These are phyloP conservation scores for Poeciliopsis paucimaculata DNA, from an alignment of 2,797 vertebrate species.

Conservation along the genomic window DNA sequence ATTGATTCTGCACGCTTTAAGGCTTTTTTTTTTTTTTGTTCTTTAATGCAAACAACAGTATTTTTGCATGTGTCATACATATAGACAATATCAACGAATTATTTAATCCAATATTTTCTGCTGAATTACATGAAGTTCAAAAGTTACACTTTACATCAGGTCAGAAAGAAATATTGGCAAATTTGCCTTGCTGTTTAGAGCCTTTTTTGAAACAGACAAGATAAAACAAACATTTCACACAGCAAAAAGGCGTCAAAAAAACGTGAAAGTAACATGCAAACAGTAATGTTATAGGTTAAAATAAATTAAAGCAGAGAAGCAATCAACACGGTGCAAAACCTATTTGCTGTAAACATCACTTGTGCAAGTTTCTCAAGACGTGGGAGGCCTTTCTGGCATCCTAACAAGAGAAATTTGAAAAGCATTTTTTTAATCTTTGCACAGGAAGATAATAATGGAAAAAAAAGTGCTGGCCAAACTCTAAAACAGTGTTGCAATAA, in stretches of 20 bases:
- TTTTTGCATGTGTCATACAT: not conserved
- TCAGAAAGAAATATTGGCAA: slow-evolving; percentile 6
- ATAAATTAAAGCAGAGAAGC: slow-evolving; percentile 32
- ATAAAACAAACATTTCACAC: slow-evolving; percentile 17
- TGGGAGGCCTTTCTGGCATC: slow-evolving; percentile 29
- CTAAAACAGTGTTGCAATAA: not conserved
- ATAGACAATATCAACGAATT: not conserved
- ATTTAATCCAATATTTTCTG: slow-evolving; percentile 1
- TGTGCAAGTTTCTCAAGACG: slow-evolving; percentile 36
- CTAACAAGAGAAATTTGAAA: slow-evolving; percentile 44
- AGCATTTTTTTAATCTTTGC: not conserved
- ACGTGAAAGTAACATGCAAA: slow-evolving; percentile 18
- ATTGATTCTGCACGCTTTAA: not conserved
- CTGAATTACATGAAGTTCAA: not conserved
- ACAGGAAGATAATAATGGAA: not conserved
- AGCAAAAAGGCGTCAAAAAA: slow-evolving; percentile 12
- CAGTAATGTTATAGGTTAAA: slow-evolving; percentile 36
- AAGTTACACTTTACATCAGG: not conserved
- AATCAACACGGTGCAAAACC: slow-evolving; percentile 30
- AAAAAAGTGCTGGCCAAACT: not conserved
- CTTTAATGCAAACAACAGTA: not conserved
- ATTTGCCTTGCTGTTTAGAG: slow-evolving; percentile 8
- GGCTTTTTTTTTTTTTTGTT: slow-evolving; percentile 9
- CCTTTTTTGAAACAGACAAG: not conserved
- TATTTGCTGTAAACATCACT: slow-evolving; percentile 18